phyloP scores from a whole-genome alignment of 2,888 invertebrate species.

The Epistrophe eligans region DNA sequence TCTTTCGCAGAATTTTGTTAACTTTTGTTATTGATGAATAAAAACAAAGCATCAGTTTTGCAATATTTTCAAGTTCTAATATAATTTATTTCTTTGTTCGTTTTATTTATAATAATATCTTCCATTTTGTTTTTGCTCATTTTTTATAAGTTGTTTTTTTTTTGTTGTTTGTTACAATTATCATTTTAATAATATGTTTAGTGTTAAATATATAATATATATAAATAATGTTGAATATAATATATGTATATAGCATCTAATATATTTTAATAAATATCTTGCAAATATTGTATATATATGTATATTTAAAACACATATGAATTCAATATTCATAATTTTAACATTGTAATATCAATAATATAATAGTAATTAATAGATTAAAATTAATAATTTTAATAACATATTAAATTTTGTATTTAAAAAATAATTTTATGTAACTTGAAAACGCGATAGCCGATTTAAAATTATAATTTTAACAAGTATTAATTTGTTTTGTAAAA shows the following conservation, averaged over 20 bases:
- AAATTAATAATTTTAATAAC: conserved; percentile 35
- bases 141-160: conserved; percentile 47
- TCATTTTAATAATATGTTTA: conserved; percentile 50
- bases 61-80: conserved; percentile 65
- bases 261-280: conserved; percentile 74
- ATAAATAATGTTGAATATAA: conserved; percentile 52
- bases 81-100: conserved; percentile 52
- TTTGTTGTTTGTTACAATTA: conserved; percentile 42
- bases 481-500: conserved; percentile 16
- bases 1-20: background rate
- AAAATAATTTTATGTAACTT: background rate
- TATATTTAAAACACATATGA: conserved; percentile 69
- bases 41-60: conserved; percentile 13
- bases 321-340: conserved; percentile 58
- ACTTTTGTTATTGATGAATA: background rate
- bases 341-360: conserved; percentile 65
- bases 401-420: background rate
- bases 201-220: conserved; percentile 60
- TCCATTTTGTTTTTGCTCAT: conserved; percentile 52
- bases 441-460: background rate
- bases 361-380: conserved; percentile 33
- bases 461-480: conserved; percentile 23
- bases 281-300: conserved; percentile 69
- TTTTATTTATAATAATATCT: conserved; percentile 45
- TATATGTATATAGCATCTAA: conserved; percentile 69